Conservation (phyloP, 1,140 invertebrate species). For the Portunus trituberculatus region DNA sequence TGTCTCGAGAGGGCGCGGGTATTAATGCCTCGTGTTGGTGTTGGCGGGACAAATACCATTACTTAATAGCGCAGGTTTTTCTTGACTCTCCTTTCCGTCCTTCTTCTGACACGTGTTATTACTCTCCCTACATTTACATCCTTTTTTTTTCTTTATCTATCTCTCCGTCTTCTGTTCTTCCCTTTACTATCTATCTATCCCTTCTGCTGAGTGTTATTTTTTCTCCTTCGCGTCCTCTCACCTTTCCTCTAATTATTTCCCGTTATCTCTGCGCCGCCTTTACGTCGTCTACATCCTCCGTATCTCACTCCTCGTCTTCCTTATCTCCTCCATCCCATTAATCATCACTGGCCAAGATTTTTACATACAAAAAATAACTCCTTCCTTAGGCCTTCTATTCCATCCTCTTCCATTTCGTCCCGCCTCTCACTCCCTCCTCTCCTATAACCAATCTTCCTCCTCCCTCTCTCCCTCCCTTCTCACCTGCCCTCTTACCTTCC, state of each 20-base stretch:
- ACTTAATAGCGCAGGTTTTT: neutral
- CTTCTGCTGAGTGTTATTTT: neutral
- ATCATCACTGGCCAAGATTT: neutral
- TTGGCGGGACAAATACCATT: neutral
- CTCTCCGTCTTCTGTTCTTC: neutral
- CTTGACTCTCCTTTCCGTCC: neutral
- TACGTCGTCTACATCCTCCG: neutral
- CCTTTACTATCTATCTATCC: neutral
- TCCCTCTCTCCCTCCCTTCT: neutral
- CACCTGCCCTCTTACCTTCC: neutral
- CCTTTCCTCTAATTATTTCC: neutral
- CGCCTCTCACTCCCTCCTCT: neutral
- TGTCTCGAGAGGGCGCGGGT: neutral
- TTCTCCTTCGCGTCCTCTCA: neutral
- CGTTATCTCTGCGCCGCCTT: neutral
- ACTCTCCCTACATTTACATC: neutral
- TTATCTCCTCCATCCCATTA: neutral
- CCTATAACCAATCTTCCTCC: constrained; percentile 8
- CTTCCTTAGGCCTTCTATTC: neutral
- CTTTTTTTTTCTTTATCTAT: neutral
- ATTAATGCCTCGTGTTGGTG: neutral
- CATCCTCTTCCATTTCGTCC: neutral
- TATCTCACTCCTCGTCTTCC: neutral
- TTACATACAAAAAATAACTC: neutral
- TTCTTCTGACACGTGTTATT: neutral